Percentiles rank a stretch among this genome's conserved stretches.
Evolutionary conservation across 2,113 vertebrate species (phyloP).

Genomic region (Larimichthys polyactis): DNA sequence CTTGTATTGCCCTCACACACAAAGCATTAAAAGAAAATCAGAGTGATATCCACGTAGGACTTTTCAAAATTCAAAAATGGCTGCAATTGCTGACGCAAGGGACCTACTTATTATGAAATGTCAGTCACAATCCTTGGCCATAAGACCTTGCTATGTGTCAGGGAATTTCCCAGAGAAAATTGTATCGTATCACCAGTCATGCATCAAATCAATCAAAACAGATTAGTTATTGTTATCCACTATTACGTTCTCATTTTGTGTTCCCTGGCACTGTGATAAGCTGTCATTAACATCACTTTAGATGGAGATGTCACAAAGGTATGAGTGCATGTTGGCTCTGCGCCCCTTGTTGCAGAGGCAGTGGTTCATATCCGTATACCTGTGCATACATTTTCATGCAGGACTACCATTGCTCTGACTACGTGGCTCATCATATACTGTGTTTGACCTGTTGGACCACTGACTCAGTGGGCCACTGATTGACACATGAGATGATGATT

Average conservation of each 20-base stretch:
- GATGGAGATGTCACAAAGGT: conserved; percentile 44
- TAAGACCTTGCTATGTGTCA: conserved; percentile 40
- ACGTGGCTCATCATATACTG: conserved; percentile 33
- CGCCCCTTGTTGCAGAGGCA: neutral
- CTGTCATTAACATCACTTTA: conserved; percentile 45
- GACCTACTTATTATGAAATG: conserved; percentile 54
- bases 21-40: conserved; percentile 7
- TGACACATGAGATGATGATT: conserved; percentile 74
- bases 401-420: conserved; percentile 13
- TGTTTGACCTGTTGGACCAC: conserved; percentile 74
- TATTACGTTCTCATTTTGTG: conserved; percentile 28
- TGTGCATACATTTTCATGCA: neutral
- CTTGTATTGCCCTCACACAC: conserved; percentile 20
- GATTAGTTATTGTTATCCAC: conserved; percentile 49
- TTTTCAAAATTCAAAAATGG: conserved; percentile 17
- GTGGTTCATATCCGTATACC: neutral
- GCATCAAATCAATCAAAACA: conserved; percentile 67
- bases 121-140: conserved; percentile 59
- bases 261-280: conserved; percentile 8
- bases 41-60: neutral
- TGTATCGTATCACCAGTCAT: conserved; percentile 50
- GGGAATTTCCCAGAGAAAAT: conserved; percentile 67
- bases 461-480: conserved; percentile 71
- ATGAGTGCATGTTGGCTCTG: conserved; percentile 38
- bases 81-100: conserved; percentile 49